Percentiles rank a stretch among this genome's conserved stretches.
phyloP scores from a whole-genome alignment of 2,888 invertebrate genomes.

The Notodonta ziczac region DNA sequence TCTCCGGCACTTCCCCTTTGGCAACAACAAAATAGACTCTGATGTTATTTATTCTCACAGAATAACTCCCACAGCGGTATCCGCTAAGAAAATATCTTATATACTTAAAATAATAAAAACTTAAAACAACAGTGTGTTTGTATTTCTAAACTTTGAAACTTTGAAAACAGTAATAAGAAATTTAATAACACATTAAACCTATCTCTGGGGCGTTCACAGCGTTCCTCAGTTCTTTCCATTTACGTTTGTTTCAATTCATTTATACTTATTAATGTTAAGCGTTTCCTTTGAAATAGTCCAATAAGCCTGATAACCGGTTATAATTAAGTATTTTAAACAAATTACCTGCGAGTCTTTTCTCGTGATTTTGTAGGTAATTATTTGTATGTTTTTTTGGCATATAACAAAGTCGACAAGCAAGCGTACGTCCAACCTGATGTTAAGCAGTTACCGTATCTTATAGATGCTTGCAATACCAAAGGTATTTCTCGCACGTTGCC shows the following conservation, averaged over 20 bases:
- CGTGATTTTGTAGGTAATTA: background rate
- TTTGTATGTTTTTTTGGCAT: no score
- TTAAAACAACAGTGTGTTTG: background rate
- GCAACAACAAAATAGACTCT: no score
- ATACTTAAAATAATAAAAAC: background rate
- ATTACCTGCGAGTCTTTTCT: background rate
- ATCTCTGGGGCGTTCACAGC: constrained; percentile 8
- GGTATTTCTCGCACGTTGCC: no score
- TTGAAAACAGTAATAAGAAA: constrained; percentile 7
- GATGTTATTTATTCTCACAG: no score
- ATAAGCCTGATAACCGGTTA: background rate
- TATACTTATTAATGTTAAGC: background rate
- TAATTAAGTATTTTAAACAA: background rate
- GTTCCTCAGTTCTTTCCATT: constrained; percentile 10
- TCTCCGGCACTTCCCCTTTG: no score
- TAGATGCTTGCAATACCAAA: no score
- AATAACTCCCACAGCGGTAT: no score
- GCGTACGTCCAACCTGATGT: no score
- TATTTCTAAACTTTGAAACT: background rate
- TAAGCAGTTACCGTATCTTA: no score
- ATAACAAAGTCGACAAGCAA: no score
- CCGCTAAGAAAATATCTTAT: no score
- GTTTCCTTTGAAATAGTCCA: background rate
- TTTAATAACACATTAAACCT: constrained; percentile 6
- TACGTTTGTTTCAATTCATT: constrained; percentile 6